Evolutionary conservation across 2,797 vertebrate species (phyloP).

Genomic region (Platyrinchus mystaceus): DNA sequence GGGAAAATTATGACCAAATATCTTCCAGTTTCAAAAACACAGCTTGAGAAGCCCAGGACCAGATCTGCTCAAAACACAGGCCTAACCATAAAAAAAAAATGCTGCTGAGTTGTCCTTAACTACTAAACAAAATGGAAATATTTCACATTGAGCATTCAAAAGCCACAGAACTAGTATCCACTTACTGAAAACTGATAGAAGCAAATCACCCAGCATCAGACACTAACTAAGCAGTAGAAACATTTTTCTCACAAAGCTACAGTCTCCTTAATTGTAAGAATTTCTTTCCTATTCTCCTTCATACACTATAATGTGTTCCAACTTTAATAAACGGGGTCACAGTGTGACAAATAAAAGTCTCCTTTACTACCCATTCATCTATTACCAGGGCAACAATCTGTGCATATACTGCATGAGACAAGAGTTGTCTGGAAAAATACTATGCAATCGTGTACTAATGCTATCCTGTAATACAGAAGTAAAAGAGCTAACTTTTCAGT

Average conservation of each 20-base stretch:
- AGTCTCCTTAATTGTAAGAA: neutral
- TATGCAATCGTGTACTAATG: neutral
- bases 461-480: neutral
- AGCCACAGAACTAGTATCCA: neutral
- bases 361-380: neutral
- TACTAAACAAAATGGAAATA: neutral
- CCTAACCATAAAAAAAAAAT: neutral
- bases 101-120: neutral
- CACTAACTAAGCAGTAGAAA: neutral
- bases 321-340: neutral
- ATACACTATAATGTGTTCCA: neutral
- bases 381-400: neutral
- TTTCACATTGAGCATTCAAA: neutral
- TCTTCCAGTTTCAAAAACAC: neutral
- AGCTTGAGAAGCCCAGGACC: neutral
- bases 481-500: neutral
- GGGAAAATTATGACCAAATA: neutral
- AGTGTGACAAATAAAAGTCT: constrained; percentile 8
- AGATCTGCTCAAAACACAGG: neutral
- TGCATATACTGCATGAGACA: neutral
- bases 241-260: neutral
- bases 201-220: neutral
- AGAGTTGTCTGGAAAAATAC: neutral
- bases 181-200: neutral
- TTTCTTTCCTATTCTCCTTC: neutral